phyloP scores from a whole-genome alignment of 2,113 vertebrate species.

The Progne subis region DNA sequence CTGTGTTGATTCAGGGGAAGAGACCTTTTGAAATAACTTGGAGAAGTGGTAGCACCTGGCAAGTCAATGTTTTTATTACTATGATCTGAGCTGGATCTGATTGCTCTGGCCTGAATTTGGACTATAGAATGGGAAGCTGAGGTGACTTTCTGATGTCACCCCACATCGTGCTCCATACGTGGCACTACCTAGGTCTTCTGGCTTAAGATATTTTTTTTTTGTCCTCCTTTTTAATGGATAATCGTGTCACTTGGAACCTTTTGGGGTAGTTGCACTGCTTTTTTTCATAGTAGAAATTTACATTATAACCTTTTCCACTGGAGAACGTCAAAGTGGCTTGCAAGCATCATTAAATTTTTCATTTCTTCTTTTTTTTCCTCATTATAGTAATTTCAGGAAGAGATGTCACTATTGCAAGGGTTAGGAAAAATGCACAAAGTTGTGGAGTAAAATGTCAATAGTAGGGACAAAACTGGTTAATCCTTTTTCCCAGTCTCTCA shows the following conservation, averaged over 20 bases:
- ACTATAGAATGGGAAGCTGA: background rate
- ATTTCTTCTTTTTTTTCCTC: too few species aligned
- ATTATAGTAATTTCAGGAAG: background rate
- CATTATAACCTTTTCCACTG: background rate
- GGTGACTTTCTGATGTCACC: background rate
- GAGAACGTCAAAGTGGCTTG: background rate
- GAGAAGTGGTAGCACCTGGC: background rate
- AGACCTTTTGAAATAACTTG: background rate
- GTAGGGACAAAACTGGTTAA: background rate
- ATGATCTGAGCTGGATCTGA: background rate
- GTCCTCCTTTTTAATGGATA: background rate
- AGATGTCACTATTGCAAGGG: background rate
- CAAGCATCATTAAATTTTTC: background rate
- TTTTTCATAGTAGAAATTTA: background rate
- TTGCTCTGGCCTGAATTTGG: background rate
- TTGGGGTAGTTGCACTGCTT: background rate
- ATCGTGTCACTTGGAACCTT: background rate
- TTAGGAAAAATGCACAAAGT: background rate
- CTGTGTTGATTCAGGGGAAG: background rate
- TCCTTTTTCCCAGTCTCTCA: background rate
- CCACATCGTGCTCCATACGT: rapidly evolving
- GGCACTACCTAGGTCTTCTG: background rate
- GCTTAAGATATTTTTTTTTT: background rate
- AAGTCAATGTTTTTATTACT: background rate
- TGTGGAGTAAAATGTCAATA: background rate